These are phyloP conservation scores for Hartigia nigra DNA, from an alignment of 2,888 invertebrate species.

Conservation along the genomic window DNA sequence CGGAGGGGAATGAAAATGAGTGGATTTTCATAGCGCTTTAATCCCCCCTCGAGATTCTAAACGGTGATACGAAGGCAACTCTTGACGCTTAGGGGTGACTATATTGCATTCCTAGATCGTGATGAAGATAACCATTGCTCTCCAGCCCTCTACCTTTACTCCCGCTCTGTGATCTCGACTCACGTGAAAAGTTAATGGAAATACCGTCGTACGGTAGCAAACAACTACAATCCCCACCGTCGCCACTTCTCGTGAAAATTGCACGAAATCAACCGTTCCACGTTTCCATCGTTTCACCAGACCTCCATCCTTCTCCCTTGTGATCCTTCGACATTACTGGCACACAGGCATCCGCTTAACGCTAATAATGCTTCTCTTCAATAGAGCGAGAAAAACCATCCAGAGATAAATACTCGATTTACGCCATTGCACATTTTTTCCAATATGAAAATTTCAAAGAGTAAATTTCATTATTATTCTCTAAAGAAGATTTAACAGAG, in stretches of 20 bases:
- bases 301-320: background rate
- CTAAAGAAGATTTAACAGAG: no score
- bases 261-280: background rate
- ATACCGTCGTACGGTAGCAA: background rate
- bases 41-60: slow-evolving; percentile 57
- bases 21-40: slow-evolving; percentile 65
- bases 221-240: background rate
- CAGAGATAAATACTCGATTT: background rate
- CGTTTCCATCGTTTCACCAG: background rate
- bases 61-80: slow-evolving; percentile 60
- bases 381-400: background rate
- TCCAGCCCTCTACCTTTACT: slow-evolving; percentile 1
- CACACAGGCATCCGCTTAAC: background rate
- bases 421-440: background rate
- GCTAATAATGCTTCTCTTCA: background rate
- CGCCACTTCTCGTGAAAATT: background rate
- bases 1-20: slow-evolving; percentile 29
- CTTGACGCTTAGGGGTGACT: slow-evolving; percentile 65
- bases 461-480: no score
- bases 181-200: background rate
- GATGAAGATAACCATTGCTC: slow-evolving; percentile 60
- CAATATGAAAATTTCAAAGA: background rate
- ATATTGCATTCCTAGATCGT: slow-evolving; percentile 66
- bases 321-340: background rate
- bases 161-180: background rate